Percentiles rank a stretch among this genome's conserved stretches.
These are phyloP conservation scores for Lanius collurio DNA, from an alignment of 2,113 vertebrate genomes.

Conservation along the genomic window DNA sequence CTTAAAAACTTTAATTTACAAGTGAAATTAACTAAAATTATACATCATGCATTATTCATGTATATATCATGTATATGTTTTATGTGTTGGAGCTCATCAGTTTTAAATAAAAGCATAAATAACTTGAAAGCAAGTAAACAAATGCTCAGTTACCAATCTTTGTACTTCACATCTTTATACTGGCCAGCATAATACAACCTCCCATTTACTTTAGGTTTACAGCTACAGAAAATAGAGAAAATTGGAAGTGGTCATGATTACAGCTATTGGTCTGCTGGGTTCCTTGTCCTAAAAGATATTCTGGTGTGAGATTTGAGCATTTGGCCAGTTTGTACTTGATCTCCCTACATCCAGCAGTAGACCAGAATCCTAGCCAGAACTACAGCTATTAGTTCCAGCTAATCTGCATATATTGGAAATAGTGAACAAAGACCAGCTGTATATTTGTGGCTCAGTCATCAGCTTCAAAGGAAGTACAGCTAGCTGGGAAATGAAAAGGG, in stretches of 20 bases:
- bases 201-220: not conserved
- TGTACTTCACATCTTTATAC: not conserved
- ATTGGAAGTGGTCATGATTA: not conserved
- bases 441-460: not conserved
- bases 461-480: not conserved
- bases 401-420: not conserved
- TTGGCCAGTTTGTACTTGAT: not conserved
- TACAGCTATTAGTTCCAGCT: not conserved
- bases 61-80: not conserved
- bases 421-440: not conserved
- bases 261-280: not conserved
- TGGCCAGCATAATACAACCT: not conserved
- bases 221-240: not conserved
- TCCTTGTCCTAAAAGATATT: not conserved
- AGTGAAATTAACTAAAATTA: not conserved
- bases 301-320: not conserved
- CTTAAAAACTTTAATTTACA: not conserved
- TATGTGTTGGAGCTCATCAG: not conserved
- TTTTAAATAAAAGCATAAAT: not conserved
- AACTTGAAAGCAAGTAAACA: not conserved
- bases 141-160: not conserved
- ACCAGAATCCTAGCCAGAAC: not conserved
- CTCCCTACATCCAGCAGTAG: not conserved
- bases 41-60: not conserved
- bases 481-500: not conserved